Percentiles rank a stretch among this genome's conserved stretches.
Conservation (phyloP, 2,113 vertebrate species). For the Circaetus cinerascens region DNA sequence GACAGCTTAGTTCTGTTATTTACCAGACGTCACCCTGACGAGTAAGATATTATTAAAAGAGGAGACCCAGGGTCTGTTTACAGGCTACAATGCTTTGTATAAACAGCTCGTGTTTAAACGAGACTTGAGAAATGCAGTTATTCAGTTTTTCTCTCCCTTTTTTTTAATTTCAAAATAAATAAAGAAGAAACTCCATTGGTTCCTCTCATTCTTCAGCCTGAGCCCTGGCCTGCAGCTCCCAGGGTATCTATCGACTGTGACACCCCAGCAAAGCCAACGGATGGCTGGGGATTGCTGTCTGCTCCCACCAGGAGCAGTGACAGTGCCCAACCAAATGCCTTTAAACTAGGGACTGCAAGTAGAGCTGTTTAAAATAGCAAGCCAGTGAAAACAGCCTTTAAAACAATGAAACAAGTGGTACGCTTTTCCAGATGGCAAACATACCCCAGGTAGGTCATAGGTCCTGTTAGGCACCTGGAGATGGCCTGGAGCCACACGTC, state of each 20-base stretch:
- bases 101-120: background rate
- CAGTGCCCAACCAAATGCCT: background rate
- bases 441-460: background rate
- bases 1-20: constrained; percentile 32
- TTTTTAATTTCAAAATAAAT: background rate
- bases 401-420: background rate
- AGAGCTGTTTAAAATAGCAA: background rate
- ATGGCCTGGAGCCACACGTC: accelerated
- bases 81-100: background rate
- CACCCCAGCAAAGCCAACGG: background rate
- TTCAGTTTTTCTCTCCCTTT: background rate
- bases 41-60: constrained; percentile 8
- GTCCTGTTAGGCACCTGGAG: background rate
- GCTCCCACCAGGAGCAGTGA: background rate
- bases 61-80: background rate
- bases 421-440: background rate
- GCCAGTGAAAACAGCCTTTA: background rate
- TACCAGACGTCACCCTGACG: background rate
- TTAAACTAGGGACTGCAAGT: background rate
- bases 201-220: background rate
- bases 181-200: background rate
- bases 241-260: accelerated
- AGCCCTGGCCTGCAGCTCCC: background rate
- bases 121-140: background rate
- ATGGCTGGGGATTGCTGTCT: background rate